phyloP scores from a whole-genome alignment of 1,140 invertebrate species.

The Hycleus phaleratus region DNA sequence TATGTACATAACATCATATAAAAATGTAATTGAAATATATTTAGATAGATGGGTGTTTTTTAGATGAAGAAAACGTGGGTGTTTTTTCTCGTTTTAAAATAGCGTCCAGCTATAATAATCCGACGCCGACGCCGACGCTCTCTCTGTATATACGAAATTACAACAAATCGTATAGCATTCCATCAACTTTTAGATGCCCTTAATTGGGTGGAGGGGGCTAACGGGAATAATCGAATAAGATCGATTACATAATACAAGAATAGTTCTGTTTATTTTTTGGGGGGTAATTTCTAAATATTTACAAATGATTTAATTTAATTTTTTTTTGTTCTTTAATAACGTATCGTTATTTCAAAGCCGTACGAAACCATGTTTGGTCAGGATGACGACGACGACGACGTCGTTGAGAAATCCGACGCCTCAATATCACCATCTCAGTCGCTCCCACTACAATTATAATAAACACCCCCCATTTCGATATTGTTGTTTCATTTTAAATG shows the following conservation, averaged over 20 bases:
- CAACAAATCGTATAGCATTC: too few relatives aligned
- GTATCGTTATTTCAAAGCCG: neutral
- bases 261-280: too few relatives aligned
- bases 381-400: slow-evolving; percentile 27
- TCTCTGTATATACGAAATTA: neutral
- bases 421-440: slow-evolving; percentile 41
- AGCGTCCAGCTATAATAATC: neutral
- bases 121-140: slow-evolving; percentile 9
- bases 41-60: neutral
- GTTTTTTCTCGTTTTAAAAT: slow-evolving; percentile 2
- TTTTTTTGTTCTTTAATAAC: too few relatives aligned
- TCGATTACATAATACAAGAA: too few relatives aligned
- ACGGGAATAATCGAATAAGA: too few relatives aligned
- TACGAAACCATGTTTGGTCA: slow-evolving; percentile 58
- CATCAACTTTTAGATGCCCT: too few relatives aligned
- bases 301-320: too few relatives aligned
- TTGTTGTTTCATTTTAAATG: too few relatives aligned
- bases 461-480: too few relatives aligned
- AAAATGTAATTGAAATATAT: slow-evolving; percentile 9
- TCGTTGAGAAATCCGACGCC: slow-evolving; percentile 54
- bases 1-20: too few relatives aligned
- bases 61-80: slow-evolving; percentile 9
- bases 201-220: too few relatives aligned
- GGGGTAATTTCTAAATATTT: too few relatives aligned
- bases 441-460: slow-evolving; percentile 7